A percentile compares a stretch with the other conserved stretches of the same genome.
Evolutionary conservation across 2,888 invertebrate genomes (phyloP).

Genomic region (Drosophila incognita): DNA sequence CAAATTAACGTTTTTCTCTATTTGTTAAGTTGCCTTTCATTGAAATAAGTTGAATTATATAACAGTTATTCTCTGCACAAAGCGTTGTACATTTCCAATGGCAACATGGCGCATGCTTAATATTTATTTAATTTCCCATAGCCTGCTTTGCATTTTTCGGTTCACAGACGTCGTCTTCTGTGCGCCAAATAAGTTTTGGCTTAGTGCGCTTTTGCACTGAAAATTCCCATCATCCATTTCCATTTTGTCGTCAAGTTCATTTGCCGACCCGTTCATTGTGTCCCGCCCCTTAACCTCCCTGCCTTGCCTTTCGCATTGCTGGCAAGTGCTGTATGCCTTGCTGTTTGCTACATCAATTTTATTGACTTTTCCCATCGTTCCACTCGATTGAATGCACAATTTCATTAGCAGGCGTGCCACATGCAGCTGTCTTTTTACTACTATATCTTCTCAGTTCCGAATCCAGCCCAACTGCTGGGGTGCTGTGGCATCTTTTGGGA

Average conservation of each 20-base stretch:
- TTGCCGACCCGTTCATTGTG: constrained; percentile 35
- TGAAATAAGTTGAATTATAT: not conserved
- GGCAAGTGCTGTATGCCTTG: constrained; percentile 27
- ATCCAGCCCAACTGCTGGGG: not conserved
- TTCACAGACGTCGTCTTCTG: constrained; percentile 37
- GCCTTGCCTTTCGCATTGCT: constrained; percentile 33
- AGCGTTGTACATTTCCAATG: constrained; percentile 16
- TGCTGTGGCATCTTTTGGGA: constrained; percentile 32
- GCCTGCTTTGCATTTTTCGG: constrained; percentile 27
- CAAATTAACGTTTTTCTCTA: not conserved
- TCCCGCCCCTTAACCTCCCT: not conserved
- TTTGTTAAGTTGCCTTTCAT: not conserved
- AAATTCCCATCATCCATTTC: constrained; percentile 69
- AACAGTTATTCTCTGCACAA: not conserved
- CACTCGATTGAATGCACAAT: constrained; percentile 84
- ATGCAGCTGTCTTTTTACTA: constrained; percentile 58
- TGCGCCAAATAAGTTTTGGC: constrained; percentile 41
- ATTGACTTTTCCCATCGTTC: constrained; percentile 84
- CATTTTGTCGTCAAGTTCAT: constrained; percentile 78
- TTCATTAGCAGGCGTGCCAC: constrained; percentile 83
- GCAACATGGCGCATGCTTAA: constrained; percentile 51
- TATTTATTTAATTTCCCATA: constrained; percentile 59
- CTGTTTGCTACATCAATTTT: constrained; percentile 81
- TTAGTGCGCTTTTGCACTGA: constrained; percentile 61
- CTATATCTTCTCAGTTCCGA: not conserved